Conservation (phyloP, 2,888 invertebrate genomes). For the Thecocarcelia acutangulata region DNA sequence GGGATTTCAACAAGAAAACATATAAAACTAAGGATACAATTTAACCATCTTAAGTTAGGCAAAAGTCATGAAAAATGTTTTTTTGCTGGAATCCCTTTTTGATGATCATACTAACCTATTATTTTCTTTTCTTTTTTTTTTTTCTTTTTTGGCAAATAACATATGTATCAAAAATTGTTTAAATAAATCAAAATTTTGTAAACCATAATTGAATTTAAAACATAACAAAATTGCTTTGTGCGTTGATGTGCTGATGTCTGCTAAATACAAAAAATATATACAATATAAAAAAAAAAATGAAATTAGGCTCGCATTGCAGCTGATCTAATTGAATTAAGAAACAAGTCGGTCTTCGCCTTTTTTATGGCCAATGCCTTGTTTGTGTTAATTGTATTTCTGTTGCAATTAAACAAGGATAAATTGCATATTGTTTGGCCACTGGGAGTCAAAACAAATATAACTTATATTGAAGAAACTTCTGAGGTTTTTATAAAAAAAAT, state of each 20-base stretch:
- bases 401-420: conserved; percentile 99
- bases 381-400: conserved; percentile 98
- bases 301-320: conserved; percentile 91
- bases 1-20: conserved; percentile 72
- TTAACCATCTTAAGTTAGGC: background rate
- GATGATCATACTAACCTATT: conserved; percentile 80
- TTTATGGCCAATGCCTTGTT: conserved; percentile 99
- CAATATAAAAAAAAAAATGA: conserved; percentile 39
- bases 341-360: conserved; percentile 98
- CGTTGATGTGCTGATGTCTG: conserved; percentile 73
- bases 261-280: conserved; percentile 2
- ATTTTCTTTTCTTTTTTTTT: conserved; percentile 75
- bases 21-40: background rate
- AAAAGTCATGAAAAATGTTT: conserved; percentile 63
- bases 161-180: conserved; percentile 55
- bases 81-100: conserved; percentile 73
- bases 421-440: conserved; percentile 98
- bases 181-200: conserved; percentile 58
- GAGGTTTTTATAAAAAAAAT: conserved; percentile 85
- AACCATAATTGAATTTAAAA: conserved; percentile 54
- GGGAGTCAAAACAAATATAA: conserved; percentile 96
- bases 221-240: conserved; percentile 72
- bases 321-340: conserved; percentile 96
- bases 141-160: conserved; percentile 65
- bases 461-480: conserved; percentile 94